Conservation (phyloP, 2,888 invertebrate species). For the Diabrotica balteata region DNA sequence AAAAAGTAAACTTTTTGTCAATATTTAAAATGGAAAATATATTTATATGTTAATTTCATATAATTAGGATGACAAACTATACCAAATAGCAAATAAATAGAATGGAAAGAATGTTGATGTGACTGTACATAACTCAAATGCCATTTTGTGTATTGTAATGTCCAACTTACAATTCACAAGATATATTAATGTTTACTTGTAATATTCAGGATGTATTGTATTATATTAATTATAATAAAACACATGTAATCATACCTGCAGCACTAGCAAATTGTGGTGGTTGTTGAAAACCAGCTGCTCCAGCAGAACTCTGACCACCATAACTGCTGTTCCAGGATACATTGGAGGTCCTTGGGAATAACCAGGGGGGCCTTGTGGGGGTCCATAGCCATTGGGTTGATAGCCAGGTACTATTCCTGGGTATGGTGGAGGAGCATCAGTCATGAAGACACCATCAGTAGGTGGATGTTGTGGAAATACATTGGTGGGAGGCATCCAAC, state of each 20-base stretch:
- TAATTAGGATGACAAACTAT: no score
- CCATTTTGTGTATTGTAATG: no score
- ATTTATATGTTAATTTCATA: no score
- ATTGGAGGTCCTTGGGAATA: conserved; percentile 31
- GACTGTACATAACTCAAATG: no score
- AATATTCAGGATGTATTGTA: no score
- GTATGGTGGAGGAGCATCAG: conserved; percentile 92
- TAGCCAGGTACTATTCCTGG: conserved; percentile 76
- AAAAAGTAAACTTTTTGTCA: no score
- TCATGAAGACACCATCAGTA: conserved; percentile 86
- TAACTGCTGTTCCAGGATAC: conserved; percentile 38
- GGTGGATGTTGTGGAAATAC: conserved; percentile 74
- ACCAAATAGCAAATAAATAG: no score
- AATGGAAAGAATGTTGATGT: no score
- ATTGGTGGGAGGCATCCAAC: conserved; percentile 87
- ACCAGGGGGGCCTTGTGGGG: conserved; percentile 47
- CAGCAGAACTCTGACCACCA: conserved; percentile 42
- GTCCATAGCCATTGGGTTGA: conserved; percentile 50
- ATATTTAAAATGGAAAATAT: no score
- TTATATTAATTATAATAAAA: not conserved
- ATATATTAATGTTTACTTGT: no score
- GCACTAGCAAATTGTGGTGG: conserved; percentile 23
- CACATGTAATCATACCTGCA: conserved; percentile 15
- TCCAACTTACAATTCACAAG: no score
- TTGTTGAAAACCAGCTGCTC: conserved; percentile 35